These are phyloP conservation scores for Cotesia chilonis DNA, from an alignment of 1,140 invertebrate genomes.

Conservation along the genomic window DNA sequence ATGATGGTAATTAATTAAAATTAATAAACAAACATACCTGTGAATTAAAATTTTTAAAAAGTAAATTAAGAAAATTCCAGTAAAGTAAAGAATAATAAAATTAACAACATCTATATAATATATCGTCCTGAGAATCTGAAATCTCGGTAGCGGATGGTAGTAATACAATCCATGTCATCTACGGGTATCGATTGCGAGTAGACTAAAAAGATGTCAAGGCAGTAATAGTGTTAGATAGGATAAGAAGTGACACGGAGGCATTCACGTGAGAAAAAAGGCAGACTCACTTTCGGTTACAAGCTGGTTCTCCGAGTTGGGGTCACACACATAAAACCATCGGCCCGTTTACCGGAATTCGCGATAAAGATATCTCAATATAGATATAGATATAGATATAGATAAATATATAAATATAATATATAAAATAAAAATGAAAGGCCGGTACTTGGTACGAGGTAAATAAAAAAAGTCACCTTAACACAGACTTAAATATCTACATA, in stretches of 20 bases:
- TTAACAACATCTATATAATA: neutral
- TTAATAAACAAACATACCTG: no score
- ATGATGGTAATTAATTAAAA: no score
- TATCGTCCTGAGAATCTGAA: neutral
- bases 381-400: neutral
- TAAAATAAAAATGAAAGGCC: no score
- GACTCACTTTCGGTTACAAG: conserved; percentile 17
- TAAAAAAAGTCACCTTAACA: neutral
- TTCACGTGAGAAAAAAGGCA: conserved; percentile 23
- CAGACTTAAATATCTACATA: neutral
- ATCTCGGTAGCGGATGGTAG: conserved; percentile 30
- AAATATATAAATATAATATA: neutral
- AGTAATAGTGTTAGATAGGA: conserved; percentile 20
- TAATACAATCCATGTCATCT: conserved; percentile 29
- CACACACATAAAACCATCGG: neutral
- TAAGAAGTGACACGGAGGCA: conserved; percentile 34
- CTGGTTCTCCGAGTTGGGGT: conserved; percentile 1
- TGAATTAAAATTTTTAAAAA: no score
- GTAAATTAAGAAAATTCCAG: no score
- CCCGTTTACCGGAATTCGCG: conserved; percentile 10
- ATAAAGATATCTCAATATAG: conserved; percentile 1
- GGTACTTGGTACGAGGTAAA: no score
- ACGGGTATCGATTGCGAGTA: conserved; percentile 25
- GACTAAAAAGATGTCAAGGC: conserved; percentile 12
- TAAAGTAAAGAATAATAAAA: no score